Conservation (phyloP, 2,113 vertebrate species). For the Callipepla squamata region DNA sequence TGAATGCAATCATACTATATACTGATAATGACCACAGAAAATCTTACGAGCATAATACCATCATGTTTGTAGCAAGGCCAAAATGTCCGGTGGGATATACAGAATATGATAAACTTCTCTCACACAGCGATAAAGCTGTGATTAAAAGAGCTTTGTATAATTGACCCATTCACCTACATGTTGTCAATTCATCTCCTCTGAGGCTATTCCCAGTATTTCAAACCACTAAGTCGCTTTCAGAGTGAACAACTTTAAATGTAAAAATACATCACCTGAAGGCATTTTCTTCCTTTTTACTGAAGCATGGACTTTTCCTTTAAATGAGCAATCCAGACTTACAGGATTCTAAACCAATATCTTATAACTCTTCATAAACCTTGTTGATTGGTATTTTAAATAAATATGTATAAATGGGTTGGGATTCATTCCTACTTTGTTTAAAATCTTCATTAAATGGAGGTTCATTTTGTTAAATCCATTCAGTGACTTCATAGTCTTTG, state of each 20-base stretch:
- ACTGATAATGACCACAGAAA: background rate
- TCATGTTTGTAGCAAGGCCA: background rate
- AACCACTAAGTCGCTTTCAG: background rate
- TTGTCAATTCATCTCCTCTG: background rate
- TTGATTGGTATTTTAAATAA: background rate
- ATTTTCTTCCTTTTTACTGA: background rate
- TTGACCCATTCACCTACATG: background rate
- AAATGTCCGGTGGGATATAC: background rate
- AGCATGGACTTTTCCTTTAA: background rate
- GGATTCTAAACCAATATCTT: background rate
- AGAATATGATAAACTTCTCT: background rate
- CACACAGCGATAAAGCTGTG: background rate
- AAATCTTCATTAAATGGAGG: background rate
- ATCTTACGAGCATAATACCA: background rate
- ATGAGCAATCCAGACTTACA: background rate
- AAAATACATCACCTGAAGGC: background rate
- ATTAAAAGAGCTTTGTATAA: constrained; percentile 31
- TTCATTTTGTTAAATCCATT: background rate
- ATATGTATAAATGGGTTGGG: background rate
- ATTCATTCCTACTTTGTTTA: background rate
- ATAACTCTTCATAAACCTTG: background rate
- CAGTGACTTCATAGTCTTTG: background rate
- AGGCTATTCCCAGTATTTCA: background rate
- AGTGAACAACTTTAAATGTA: background rate
- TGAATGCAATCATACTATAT: background rate